Evolutionary conservation across 1,140 invertebrate species (phyloP).

Genomic region (Melanaphis sacchari): DNA sequence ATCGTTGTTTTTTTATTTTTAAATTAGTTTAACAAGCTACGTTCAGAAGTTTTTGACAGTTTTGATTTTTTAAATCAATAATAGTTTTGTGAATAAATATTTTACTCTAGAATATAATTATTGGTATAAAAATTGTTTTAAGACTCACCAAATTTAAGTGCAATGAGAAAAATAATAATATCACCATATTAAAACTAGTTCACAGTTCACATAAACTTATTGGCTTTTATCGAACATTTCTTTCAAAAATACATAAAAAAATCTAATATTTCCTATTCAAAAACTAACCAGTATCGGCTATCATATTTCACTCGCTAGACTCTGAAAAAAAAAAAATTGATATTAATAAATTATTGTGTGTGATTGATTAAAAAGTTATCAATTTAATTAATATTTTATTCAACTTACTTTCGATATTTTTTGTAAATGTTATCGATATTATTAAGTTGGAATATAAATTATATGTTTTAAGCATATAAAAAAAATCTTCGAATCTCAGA

Average conservation of each 20-base stretch:
- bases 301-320: background rate
- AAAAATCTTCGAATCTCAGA: background rate
- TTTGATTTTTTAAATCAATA: background rate
- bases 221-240: background rate
- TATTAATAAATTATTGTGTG: background rate
- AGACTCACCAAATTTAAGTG: background rate
- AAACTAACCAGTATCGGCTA: background rate
- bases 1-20: background rate
- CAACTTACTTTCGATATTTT: background rate
- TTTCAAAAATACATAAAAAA: background rate
- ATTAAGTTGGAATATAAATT: background rate
- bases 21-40: background rate
- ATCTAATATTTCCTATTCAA: background rate
- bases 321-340: background rate
- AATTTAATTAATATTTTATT: background rate
- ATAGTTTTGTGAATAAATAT: background rate
- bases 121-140: background rate
- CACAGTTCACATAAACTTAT: too few relatives aligned
- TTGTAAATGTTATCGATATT: background rate
- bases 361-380: background rate
- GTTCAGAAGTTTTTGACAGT: background rate
- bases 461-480: background rate
- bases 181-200: background rate
- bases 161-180: background rate
- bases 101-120: background rate